Conservation (phyloP, 2,113 vertebrate genomes). For the Coryphaenoides rupestris region DNA sequence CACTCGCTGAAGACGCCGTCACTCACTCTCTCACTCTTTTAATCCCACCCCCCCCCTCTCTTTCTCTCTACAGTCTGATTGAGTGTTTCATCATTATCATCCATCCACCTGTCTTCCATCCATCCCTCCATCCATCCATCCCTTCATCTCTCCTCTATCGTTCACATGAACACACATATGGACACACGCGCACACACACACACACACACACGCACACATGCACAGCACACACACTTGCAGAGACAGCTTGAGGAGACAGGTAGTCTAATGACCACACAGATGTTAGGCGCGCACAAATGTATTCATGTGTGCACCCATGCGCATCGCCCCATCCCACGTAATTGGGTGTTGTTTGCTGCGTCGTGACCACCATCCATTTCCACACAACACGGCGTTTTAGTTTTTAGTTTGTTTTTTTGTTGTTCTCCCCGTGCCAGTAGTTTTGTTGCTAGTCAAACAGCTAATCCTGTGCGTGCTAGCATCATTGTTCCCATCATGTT, state of each 20-base stretch:
- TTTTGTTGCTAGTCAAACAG: background rate
- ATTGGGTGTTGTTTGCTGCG: too few species aligned
- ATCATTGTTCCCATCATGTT: background rate
- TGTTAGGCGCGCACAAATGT: too few species aligned
- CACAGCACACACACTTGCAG: background rate
- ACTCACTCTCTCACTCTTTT: background rate
- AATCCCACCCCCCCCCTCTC: background rate
- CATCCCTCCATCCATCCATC: too few species aligned
- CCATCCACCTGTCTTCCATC: too few species aligned
- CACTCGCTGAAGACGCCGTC: background rate
- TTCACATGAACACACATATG: background rate
- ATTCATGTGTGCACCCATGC: too few species aligned
- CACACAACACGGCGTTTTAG: too few species aligned
- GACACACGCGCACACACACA: background rate
- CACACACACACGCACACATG: background rate
- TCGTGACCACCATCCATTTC: too few species aligned
- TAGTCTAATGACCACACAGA: too few species aligned
- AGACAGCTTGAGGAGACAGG: background rate
- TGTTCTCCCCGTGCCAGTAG: background rate
- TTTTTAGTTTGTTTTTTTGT: background rate
- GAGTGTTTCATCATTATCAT: too few species aligned
- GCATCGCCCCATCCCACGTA: too few species aligned
- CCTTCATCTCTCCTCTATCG: too few species aligned
- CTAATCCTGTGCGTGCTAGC: background rate
- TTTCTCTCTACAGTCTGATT: background rate